Evolutionary conservation across 1,140 invertebrate genomes (phyloP).

Genomic region (Cyphomyrmex costatus): DNA sequence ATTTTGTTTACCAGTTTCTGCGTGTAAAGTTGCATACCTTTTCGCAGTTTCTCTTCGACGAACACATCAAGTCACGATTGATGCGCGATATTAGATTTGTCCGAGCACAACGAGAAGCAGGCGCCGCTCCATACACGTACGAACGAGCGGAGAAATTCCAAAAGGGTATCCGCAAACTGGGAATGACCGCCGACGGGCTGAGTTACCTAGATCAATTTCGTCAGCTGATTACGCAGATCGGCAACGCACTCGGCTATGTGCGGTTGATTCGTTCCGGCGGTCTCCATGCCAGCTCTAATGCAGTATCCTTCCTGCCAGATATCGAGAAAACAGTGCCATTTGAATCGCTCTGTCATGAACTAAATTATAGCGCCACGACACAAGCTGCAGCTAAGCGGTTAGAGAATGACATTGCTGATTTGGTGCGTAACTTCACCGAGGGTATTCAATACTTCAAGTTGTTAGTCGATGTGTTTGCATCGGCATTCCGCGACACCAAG

Average conservation of each 20-base stretch:
- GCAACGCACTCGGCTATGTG: conserved; percentile 98
- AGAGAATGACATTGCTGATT: conserved; percentile 92
- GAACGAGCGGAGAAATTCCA: conserved; percentile 98
- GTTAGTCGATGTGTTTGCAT: conserved; percentile 96
- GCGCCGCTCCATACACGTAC: conserved; percentile 89
- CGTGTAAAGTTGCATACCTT: conserved; percentile 97
- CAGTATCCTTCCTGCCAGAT: conserved; percentile 96
- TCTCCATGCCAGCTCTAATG: conserved; percentile 96
- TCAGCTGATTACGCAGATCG: conserved; percentile 96
- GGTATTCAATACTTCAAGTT: conserved; percentile 98
- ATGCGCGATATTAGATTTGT: conserved; percentile 94
- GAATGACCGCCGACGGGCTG: conserved; percentile 93
- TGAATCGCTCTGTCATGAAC: conserved; percentile 87
- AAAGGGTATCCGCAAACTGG: conserved; percentile 96
- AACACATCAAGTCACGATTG: conserved; percentile 98
- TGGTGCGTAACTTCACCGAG: conserved; percentile 95
- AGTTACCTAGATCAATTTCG: conserved; percentile 98
- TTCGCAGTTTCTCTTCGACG: conserved; percentile 99
- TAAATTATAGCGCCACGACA: conserved; percentile 88
- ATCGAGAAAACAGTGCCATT: conserved; percentile 91
- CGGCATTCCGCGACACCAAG: conserved; percentile 94
- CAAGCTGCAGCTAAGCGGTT: conserved; percentile 91
- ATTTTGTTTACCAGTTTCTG: conserved; percentile 99
- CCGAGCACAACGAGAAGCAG: conserved; percentile 85
- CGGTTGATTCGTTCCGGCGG: conserved; percentile 97